Evolutionary conservation across 2,888 invertebrate genomes (phyloP).

Genomic region (Orthonevra nobilis): DNA sequence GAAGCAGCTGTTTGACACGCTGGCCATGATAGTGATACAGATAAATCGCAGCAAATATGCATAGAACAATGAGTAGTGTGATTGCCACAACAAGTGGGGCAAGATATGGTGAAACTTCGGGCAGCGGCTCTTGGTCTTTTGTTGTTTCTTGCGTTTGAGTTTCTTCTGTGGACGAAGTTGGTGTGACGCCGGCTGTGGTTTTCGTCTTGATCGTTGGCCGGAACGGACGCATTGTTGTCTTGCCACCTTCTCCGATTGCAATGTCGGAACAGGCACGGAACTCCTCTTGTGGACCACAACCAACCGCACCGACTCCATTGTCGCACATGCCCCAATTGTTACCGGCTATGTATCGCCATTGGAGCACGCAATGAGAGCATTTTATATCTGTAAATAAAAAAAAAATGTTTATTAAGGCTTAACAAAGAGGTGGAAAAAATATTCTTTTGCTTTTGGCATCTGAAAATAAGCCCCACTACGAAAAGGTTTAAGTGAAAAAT

Average conservation of each 20-base stretch:
- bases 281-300: conserved; percentile 94
- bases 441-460: too few species aligned
- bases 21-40: conserved; percentile 88
- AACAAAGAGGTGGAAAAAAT: too few species aligned
- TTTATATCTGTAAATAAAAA: conserved; percentile 82
- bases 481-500: too few species aligned
- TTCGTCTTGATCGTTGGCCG: conserved; percentile 75
- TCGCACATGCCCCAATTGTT: conserved; percentile 91
- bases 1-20: conserved; percentile 84
- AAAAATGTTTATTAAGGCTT: too few species aligned
- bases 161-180: conserved; percentile 43
- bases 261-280: conserved; percentile 93
- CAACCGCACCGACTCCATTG: conserved; percentile 88
- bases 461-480: too few species aligned
- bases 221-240: conserved; percentile 79
- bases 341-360: conserved; percentile 93
- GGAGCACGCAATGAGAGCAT: conserved; percentile 91
- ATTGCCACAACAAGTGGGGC: conserved; percentile 84
- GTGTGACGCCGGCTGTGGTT: conserved; percentile 73
- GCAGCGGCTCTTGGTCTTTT: conserved; percentile 58
- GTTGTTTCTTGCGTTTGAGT: conserved; percentile 70
- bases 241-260: conserved; percentile 83
- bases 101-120: conserved; percentile 79
- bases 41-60: conserved; percentile 85
- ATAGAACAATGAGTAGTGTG: conserved; percentile 85